Evolutionary conservation across 1,140 invertebrate species (phyloP).

Genomic region (Caenorhabditis latens): DNA sequence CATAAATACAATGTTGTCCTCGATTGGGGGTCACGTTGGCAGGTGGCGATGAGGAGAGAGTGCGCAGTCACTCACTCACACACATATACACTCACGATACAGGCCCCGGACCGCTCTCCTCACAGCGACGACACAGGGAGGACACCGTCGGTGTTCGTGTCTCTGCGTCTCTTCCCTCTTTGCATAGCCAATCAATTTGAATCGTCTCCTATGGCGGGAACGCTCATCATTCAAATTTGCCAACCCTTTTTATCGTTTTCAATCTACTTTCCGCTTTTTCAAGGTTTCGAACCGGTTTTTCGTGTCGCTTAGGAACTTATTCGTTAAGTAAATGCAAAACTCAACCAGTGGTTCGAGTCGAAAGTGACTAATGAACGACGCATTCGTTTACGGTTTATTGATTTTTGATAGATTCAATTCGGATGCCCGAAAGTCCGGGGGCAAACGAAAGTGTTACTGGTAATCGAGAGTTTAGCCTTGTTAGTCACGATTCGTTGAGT

Average conservation of each 20-base stretch:
- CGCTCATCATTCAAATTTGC: slow-evolving; percentile 46
- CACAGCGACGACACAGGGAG: neutral
- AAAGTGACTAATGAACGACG: neutral
- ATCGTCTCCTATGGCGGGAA: slow-evolving; percentile 19
- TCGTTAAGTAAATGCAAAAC: neutral
- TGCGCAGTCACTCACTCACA: neutral
- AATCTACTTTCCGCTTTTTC: neutral
- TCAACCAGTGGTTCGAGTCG: neutral
- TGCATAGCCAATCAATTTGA: neutral
- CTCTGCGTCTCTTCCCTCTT: slow-evolving; percentile 38
- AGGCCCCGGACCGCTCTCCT: neutral
- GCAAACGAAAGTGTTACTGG: neutral
- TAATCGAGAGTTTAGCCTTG: slow-evolving; percentile 26
- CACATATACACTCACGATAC: neutral
- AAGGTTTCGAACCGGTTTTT: slow-evolving; percentile 50
- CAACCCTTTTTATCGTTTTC: neutral
- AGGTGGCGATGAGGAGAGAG: neutral
- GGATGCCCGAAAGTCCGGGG: neutral
- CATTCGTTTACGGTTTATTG: slow-evolving; percentile 7
- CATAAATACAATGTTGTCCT: neutral
- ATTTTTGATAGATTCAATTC: neutral
- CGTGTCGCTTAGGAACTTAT: neutral
- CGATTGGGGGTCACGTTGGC: neutral
- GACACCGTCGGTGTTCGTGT: neutral
- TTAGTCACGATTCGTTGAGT: slow-evolving; percentile 24